Base-by-base conservation (phyloP, 2,888 invertebrate genomes). In the Scotopteryx bipunctaria region DNA sequence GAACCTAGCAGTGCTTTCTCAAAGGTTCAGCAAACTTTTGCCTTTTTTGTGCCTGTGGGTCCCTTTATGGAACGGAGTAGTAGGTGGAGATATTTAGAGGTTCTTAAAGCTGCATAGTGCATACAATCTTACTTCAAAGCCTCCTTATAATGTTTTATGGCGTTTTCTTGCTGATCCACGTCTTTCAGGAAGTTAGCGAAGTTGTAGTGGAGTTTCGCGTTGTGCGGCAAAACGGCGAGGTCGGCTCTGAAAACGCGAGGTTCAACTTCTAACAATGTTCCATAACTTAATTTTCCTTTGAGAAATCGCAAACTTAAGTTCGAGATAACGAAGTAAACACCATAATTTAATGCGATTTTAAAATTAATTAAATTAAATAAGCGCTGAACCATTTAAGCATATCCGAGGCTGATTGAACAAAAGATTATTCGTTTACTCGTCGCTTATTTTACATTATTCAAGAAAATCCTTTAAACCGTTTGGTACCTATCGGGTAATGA, bases 191-290 rank as follows among this genome's bases (percentile, higher is more conserved):
- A 94, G 91, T 97, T 97, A 35, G 94, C 97, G 73, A 95, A 96
- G 89, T 97, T 97, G 91, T 96, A 97, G 86, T 97, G 96, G 86
- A 96, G 94, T 86, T 97, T 97, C 47, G 97, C 96, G 78, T 97
- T 97, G 84, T 95, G 94, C 0, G 97, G 97, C 42, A 96, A 81
- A 8, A 94, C 94, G 61, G 93, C 91, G 47, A 97, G 86, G 37
- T 97, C 97, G 41, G 97, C 94, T 76, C 97, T 97, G 52, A 33
- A 56, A 53, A 51, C 36, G 51, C 5, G 5, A 8, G 3, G 6
- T 32, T 37, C 0, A 23, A 50, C 23, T 40, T 53, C 53, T 23
- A 40, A 40, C 27, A 38, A 15, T 25, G n/a, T 21, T 14, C 16
- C 5, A 29, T 45, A 6, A 23, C 25, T 25, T 43, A 21, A 33